Evolutionary conservation across 2,113 vertebrate species (phyloP).

Genomic region (Tragelaphus imberbis): DNA sequence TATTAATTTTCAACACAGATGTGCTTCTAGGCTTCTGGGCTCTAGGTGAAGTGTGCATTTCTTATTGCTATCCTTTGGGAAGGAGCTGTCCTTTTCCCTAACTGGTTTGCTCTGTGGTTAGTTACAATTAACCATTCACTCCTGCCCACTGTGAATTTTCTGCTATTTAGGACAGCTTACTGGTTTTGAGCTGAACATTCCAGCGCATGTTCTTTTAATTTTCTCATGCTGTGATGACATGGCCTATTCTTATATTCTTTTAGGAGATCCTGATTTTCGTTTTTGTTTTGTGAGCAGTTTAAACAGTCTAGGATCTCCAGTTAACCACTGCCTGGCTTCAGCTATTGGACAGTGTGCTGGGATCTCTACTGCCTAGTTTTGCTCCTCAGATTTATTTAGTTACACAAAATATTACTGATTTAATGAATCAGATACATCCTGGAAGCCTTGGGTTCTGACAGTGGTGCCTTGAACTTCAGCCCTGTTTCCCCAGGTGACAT

Average conservation of each 20-base stretch:
- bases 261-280: constrained; percentile 24
- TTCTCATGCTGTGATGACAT: constrained; percentile 3
- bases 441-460: not conserved
- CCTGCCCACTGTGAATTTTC: not conserved
- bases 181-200: constrained; percentile 31
- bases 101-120: not conserved
- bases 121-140: not conserved
- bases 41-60: not conserved
- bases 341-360: not conserved
- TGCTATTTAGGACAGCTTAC: not conserved
- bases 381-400: not conserved
- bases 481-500: not conserved
- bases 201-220: not conserved
- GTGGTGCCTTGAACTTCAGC: no score
- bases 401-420: not conserved
- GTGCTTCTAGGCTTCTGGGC: not conserved
- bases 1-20: constrained; percentile 19
- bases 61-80: not conserved
- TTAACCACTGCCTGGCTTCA: constrained; percentile 6
- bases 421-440: not conserved
- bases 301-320: constrained; percentile 12
- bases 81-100: not conserved
- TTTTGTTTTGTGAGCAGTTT: constrained; percentile 41
- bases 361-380: not conserved
- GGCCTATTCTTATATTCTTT: not conserved